These are phyloP conservation scores for Cybosia mesomella DNA, from an alignment of 2,888 invertebrate species.

Conservation along the genomic window DNA sequence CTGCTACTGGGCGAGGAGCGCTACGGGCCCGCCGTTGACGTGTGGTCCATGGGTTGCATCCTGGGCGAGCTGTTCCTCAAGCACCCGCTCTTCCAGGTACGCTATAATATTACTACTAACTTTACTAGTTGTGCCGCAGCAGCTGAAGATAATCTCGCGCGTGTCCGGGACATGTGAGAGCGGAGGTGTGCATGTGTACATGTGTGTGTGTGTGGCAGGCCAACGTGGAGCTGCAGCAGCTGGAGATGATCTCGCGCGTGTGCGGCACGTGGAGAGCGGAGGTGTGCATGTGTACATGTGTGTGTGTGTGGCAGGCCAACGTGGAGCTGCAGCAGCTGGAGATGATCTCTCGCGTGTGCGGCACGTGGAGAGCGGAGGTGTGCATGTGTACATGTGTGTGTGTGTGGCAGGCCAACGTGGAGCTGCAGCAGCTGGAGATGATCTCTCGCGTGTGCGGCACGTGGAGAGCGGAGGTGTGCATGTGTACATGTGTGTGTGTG, in stretches of 20 bases:
- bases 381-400: slow-evolving; percentile 81
- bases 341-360: slow-evolving; percentile 97
- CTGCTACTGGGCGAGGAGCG: slow-evolving; percentile 97
- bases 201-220: slow-evolving; percentile 87
- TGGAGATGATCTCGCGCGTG: slow-evolving; percentile 96
- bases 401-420: slow-evolving; percentile 92
- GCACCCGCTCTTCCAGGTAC: slow-evolving; percentile 98
- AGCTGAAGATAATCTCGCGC: slow-evolving; percentile 96
- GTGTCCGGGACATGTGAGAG: slow-evolving; percentile 98
- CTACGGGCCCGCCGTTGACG: slow-evolving; percentile 99
- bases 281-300: slow-evolving; percentile 88
- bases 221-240: slow-evolving; percentile 96
- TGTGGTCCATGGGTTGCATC: slow-evolving; percentile 99
- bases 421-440: slow-evolving; percentile 97
- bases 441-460: slow-evolving; percentile 98
- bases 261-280: slow-evolving; percentile 99
- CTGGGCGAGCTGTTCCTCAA: slow-evolving; percentile 98
- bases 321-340: slow-evolving; percentile 97
- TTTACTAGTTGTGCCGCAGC: no score
- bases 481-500: neutral
- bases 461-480: slow-evolving; percentile 98
- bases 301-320: slow-evolving; percentile 89
- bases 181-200: slow-evolving; percentile 92
- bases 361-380: slow-evolving; percentile 97
- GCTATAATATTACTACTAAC: neutral